Percentiles rank a stretch among this genome's conserved stretches.
phyloP scores from a whole-genome alignment of 2,888 invertebrate species.

The Teleiodes luculella region DNA sequence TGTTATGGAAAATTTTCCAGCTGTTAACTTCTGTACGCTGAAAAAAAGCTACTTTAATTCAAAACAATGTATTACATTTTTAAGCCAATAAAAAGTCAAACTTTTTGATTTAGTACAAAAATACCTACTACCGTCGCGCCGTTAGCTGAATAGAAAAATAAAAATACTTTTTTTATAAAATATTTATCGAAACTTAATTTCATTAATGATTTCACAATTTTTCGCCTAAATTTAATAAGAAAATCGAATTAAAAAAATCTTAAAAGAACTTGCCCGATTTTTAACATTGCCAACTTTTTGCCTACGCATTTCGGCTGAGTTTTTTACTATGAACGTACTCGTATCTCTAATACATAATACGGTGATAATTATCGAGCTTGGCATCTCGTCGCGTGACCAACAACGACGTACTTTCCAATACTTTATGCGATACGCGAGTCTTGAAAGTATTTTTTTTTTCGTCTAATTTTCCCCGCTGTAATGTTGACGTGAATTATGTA shows the following conservation, averaged over 20 bases:
- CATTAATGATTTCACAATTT: too few relatives aligned
- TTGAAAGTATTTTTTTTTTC: constrained; percentile 22
- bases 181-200: too few relatives aligned
- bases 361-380: constrained; percentile 17
- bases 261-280: constrained; percentile 1
- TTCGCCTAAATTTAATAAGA: too few relatives aligned
- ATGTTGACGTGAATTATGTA: constrained; percentile 20
- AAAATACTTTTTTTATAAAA: too few relatives aligned
- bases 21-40: too few relatives aligned
- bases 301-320: constrained; percentile 7
- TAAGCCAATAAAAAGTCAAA: too few relatives aligned
- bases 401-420: constrained; percentile 17
- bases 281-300: constrained; percentile 1
- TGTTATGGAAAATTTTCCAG: too few relatives aligned
- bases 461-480: constrained; percentile 19
- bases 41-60: too few relatives aligned
- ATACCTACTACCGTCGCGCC: too few relatives aligned
- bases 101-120: too few relatives aligned
- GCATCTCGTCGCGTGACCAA: constrained; percentile 18
- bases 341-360: constrained; percentile 18
- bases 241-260: neutral
- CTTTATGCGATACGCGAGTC: constrained; percentile 19
- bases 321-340: neutral
- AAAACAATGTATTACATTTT: too few relatives aligned
- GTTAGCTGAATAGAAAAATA: too few relatives aligned